Base-by-base conservation (phyloP, 2,888 invertebrate species). In the Acanthococcus lagerstroemiae region DNA sequence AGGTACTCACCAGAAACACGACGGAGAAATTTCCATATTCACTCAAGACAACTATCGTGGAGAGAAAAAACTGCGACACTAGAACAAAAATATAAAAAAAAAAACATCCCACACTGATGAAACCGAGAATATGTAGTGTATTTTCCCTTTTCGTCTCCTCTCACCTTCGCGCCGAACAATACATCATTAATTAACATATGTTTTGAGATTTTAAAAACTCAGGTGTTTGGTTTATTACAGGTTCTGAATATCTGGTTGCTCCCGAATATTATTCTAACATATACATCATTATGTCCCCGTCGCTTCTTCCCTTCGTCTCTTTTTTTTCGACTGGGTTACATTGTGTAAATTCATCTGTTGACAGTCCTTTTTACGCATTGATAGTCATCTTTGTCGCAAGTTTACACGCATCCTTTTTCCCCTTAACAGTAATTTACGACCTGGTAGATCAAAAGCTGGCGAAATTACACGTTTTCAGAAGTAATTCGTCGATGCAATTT, bases 121-220 rank as follows among this genome's bases (percentile, higher is more conserved):
- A 48, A 46, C 46, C 24, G 48, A 54, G 55, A 55, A 65, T 55
- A 26, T 55, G 55, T 65, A 46, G 55, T 65, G 22, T 55, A 44
- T 30, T 12, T 45, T 15, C 55, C 24, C 65, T 26, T 55, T 22
- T 25, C 55, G 27, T 54, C 44, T 54, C 63, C 50, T 63, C 52
- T 54, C 21, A 55, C 65, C 55, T 45, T 21, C 44, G 7, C 5
- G n/a, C 7, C 50, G 66, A 66, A 66, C 66, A 66, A 66, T 66
- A 66, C 56, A 48, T 55, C 66, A 66, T 66, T 66, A 66, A 66
- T 66, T 66, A 66, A 66, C 66, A 66, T 66, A 50, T 66, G 66
- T 66, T 66, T 66, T 66, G 46, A 57, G 56, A 66, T 57, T 66
- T 66, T 50, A 65, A 56, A 55, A 66, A 66, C 66, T 66, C 66